Base-by-base conservation (phyloP, 2,113 vertebrate species). In the Hiodon tergisus region DNA sequence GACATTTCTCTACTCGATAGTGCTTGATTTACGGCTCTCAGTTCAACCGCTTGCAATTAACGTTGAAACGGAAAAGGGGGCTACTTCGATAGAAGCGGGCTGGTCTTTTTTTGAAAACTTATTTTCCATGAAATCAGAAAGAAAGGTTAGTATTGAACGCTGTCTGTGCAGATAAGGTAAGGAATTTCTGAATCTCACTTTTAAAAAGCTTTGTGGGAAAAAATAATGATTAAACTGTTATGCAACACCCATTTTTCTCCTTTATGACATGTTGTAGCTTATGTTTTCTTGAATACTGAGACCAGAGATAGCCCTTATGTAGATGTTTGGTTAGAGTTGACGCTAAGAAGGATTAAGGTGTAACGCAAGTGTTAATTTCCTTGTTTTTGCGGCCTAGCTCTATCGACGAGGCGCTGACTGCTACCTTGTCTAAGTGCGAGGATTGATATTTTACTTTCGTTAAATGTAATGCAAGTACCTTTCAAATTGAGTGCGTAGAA, bases 31-130 rank as follows among this genome's bases (percentile, higher is more conserved):
- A 90, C 88, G 88, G 88, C 89, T 90, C 84, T 69, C 85, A 80
- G 88, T 91, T 91, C 89, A 91, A 91, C 89, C 86, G 84, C 89
- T 86, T 85, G 86, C 83, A 91, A 90, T 91, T 91, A 91, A 83
- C 78, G 84, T 86, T 84, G 84, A 85, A 86, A 85, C 77, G 74
- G 58, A 77, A 78, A 73, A 65, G 68, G 69, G 31, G 76, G 71
- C 63, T 16, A 50, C 57, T 71, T 74, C 73, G 75, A 80, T 76
- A 77, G 80, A 81, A 76, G 81, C 73, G 79, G 78, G 73, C 47
- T 52, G 72, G 50, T 57, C 55, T 72, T 77, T 83, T 73, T 75
- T 47, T 71, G 4, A 46, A 66, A 66, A 31, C 31, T 68, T 57
- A 59, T 71, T 77, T 72, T 67, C 14, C 73, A 71, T 63, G 74